Evolutionary conservation across 1,140 invertebrate genomes (phyloP).

Genomic region (Tigriopus japonicus): DNA sequence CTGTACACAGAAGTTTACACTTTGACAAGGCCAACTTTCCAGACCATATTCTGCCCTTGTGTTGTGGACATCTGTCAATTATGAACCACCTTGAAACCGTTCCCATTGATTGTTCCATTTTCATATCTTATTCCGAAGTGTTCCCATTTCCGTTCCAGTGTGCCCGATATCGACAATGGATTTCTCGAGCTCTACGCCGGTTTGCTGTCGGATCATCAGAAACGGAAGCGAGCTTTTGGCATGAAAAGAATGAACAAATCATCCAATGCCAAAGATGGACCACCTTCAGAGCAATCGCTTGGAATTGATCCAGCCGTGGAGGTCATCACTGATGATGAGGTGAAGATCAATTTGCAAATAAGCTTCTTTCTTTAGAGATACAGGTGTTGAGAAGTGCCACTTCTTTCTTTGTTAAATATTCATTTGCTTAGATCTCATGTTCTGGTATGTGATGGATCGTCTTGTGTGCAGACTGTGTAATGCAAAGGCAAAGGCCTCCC

Average conservation of each 20-base stretch:
- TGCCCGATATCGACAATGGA: slow-evolving; percentile 1
- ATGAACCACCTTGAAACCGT: no score
- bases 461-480: no score
- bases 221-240: neutral
- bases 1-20: no score
- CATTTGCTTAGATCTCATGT: neutral
- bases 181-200: slow-evolving; percentile 3
- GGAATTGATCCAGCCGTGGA: neutral
- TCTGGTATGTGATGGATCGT: no score
- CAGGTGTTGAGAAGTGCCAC: neutral
- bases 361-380: no score
- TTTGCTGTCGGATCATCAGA: neutral
- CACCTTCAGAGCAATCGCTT: neutral
- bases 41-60: no score
- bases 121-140: no score
- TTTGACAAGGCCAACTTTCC: no score
- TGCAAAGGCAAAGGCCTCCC: no score
- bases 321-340: neutral
- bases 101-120: no score
- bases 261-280: neutral
- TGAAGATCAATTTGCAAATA: neutral
- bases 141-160: neutral
- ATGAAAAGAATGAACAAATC: neutral
- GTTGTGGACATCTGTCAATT: no score
- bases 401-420: neutral